Evolutionary conservation across 2,113 vertebrate genomes (phyloP), one percentile per base, ranked within the genome.

Genomic region (Spheniscus mendiculus): DNA sequence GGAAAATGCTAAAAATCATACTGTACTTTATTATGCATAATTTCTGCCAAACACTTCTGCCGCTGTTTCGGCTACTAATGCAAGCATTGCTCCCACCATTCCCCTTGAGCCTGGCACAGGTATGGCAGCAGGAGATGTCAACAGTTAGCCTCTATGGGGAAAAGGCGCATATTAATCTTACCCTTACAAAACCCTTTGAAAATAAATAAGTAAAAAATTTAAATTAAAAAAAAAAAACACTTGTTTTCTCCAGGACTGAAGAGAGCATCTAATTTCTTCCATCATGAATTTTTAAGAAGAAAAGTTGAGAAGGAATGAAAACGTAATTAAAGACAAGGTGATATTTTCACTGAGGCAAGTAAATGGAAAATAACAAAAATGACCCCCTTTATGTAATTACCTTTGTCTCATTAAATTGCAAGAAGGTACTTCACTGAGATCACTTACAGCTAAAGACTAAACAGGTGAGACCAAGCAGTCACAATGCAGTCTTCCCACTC

Each of bases 361-460:
- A 92, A 95, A 91, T 11, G 65, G 27, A 91, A 81, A 90, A 55
- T 40, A 91, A 78, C 20, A 87, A 73, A 79, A 95, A 62, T 32
- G 80, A 32, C 4, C 2, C 2, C 15, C 20, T 87, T 84, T 79
- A 30, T 32, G 7, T 82, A 56, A 87, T 88, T 79, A 77, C 19
- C 50, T 94, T 76, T 90, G 22, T 87, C 25, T 70, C 44, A 67
- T 19, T 55, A 80, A 62, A 65, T 94, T 91, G 52, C 40, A 56
- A 20, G 42, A 83, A 38, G 11, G 4, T 56, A 74, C 19, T 87
- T 95, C 65, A 78, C 12, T 42, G 52, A 89, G 36, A 79, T 87
- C 52, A 58, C 17, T 49, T 89, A 42, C 27, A 91, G 36, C 45
- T 56, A 58, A 94, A 87, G 52, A 76, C 10, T 79, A n/a, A 87